phyloP scores from a whole-genome alignment of 1,140 invertebrate species.

The Diorhabda carinulata region DNA sequence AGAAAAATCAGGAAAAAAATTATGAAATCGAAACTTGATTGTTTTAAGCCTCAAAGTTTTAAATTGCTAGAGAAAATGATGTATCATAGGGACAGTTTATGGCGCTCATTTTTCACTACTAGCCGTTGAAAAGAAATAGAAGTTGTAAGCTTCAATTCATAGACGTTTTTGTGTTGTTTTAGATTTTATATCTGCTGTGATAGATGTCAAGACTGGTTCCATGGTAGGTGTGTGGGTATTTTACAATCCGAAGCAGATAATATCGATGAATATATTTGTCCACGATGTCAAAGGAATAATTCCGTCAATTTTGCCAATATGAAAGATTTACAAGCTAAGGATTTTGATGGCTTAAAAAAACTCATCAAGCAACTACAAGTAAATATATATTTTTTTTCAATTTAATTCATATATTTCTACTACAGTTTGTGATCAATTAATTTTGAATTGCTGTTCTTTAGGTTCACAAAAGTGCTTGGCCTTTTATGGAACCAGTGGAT shows the following conservation, averaged over 20 bases:
- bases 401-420: neutral
- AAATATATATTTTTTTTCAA: conserved; percentile 5
- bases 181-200: conserved; percentile 98
- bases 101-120: no score
- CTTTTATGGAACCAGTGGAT: conserved; percentile 95
- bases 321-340: conserved; percentile 76
- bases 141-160: no score
- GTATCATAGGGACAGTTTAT: no score
- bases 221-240: conserved; percentile 95
- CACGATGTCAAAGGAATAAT: conserved; percentile 86
- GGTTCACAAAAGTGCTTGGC: conserved; percentile 91
- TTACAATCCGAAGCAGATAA: conserved; percentile 89
- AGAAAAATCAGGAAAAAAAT: no score
- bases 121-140: no score
- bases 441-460: conserved; percentile 42
- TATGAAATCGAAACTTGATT: no score
- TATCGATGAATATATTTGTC: conserved; percentile 95
- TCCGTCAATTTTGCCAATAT: conserved; percentile 85
- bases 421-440: neutral
- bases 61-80: no score
- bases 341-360: conserved; percentile 79
- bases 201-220: conserved; percentile 98
- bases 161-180: conserved; percentile 29
- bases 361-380: conserved; percentile 90
- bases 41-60: no score